Evolutionary conservation across 1,140 invertebrate genomes (phyloP).

Genomic region (Maconellicoccus hirsutus): DNA sequence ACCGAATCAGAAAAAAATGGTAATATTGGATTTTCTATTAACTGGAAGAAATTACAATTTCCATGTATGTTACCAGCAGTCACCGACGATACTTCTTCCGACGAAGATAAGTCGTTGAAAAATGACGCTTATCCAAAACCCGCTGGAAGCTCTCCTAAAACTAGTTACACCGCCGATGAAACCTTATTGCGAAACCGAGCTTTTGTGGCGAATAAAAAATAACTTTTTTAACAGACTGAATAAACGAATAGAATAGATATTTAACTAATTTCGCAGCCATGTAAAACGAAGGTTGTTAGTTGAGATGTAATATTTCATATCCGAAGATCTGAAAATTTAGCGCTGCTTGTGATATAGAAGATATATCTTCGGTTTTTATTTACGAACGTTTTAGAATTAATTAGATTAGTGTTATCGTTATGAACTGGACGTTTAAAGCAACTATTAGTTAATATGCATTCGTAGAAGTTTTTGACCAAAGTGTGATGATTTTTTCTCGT

Average conservation of each 20-base stretch:
- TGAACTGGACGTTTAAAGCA: too few relatives aligned
- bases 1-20: neutral
- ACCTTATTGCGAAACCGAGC: slow-evolving; percentile 25
- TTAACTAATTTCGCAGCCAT: neutral
- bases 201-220: slow-evolving; percentile 25
- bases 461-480: too few relatives aligned
- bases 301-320: too few relatives aligned
- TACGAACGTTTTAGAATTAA: neutral
- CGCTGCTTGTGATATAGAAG: neutral
- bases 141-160: neutral
- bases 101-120: neutral
- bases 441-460: too few relatives aligned
- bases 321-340: neutral
- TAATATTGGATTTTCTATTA: neutral
- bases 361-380: neutral
- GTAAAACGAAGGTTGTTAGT: too few relatives aligned
- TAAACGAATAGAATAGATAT: slow-evolving; percentile 3
- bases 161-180: slow-evolving; percentile 23
- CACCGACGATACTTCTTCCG: slow-evolving; percentile 12
- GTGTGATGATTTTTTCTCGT: too few relatives aligned
- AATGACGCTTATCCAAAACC: slow-evolving; percentile 18
- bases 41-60: slow-evolving; percentile 18
- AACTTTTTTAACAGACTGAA: slow-evolving; percentile 13
- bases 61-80: slow-evolving; percentile 27
- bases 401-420: neutral